Conservation (phyloP, 2,113 vertebrate genomes). For the Rhinopithecus roxellana region DNA sequence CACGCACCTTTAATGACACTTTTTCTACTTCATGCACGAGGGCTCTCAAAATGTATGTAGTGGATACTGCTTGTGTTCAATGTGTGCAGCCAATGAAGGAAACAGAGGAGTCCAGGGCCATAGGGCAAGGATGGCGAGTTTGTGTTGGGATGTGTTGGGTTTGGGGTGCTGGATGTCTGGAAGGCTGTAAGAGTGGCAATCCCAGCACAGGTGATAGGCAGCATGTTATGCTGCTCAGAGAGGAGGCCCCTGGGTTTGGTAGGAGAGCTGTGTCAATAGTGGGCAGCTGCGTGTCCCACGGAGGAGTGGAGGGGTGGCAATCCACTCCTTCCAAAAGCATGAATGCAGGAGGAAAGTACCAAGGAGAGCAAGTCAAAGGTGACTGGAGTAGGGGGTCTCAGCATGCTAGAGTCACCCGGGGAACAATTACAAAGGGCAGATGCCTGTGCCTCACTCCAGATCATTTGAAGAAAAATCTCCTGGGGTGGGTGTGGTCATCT, state of each 20-base stretch:
- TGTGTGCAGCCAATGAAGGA: background rate
- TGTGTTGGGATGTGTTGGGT: background rate
- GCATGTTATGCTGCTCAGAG: background rate
- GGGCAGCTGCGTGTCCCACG: no score
- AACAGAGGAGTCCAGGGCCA: background rate
- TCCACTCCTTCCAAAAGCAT: background rate
- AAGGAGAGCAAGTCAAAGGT: background rate
- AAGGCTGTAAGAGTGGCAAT: background rate
- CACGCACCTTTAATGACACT: background rate
- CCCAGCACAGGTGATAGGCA: background rate
- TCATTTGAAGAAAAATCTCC: background rate
- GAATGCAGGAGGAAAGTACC: background rate
- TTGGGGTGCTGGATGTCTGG: background rate
- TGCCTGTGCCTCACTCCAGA: background rate
- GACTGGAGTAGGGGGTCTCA: background rate
- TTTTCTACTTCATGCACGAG: background rate
- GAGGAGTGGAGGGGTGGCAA: background rate
- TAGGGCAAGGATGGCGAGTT: background rate
- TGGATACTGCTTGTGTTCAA: background rate
- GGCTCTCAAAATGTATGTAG: accelerated
- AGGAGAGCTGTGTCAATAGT: background rate
- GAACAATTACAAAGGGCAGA: background rate
- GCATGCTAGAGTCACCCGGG: background rate
- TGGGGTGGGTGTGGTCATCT: background rate
- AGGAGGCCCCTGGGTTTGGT: background rate